Percentiles rank a stretch among this genome's conserved stretches.
Evolutionary conservation across 2,888 invertebrate genomes (phyloP).

Genomic region (Diarsia rubi): DNA sequence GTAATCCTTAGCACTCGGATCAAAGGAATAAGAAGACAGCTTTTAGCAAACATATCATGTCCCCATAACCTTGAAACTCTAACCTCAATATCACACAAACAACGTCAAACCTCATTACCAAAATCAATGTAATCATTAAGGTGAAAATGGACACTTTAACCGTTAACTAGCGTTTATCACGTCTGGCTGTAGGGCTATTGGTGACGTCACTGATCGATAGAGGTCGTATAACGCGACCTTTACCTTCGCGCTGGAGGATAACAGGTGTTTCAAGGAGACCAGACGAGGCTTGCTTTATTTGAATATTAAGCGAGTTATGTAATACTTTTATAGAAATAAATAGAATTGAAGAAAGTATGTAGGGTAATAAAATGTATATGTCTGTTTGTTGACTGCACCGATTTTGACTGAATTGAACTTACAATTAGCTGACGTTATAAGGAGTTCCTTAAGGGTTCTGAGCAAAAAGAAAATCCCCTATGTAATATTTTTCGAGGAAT

Average conservation of each 20-base stretch:
- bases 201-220: constrained; percentile 71
- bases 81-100: background rate
- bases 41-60: background rate
- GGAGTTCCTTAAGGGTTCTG: too few relatives aligned
- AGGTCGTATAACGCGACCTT: constrained; percentile 41
- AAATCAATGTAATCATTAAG: constrained; percentile 36
- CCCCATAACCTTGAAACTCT: background rate
- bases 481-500: too few relatives aligned
- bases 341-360: too few relatives aligned
- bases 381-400: too few relatives aligned
- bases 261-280: constrained; percentile 16
- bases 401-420: too few relatives aligned
- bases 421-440: too few relatives aligned
- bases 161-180: constrained; percentile 38
- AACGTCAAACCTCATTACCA: background rate
- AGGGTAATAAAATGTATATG: too few relatives aligned
- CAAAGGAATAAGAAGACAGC: background rate
- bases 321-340: too few relatives aligned
- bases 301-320: too few relatives aligned
- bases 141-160: constrained; percentile 25
- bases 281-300: background rate
- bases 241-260: constrained; percentile 32
- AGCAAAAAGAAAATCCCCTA: too few relatives aligned
- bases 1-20: background rate
- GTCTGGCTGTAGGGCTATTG: constrained; percentile 33